Evolutionary conservation across 2,888 invertebrate species (phyloP).

Genomic region (Andrena flavipes): DNA sequence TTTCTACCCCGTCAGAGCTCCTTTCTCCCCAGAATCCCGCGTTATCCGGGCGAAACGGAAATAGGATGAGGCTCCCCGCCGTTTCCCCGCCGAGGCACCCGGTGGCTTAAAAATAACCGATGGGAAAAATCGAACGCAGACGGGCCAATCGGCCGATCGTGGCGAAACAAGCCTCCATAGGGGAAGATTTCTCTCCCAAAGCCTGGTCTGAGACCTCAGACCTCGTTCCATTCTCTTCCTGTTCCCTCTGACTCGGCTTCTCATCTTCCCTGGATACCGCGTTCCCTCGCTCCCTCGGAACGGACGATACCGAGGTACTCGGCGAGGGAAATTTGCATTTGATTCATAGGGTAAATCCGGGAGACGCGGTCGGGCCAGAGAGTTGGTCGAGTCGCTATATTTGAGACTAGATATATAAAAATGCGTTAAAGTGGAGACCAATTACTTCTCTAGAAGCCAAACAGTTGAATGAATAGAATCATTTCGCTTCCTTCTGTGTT

Average conservation of each 20-base stretch:
- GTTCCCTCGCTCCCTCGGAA: conserved; percentile 1
- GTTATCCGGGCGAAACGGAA: conserved; percentile 45
- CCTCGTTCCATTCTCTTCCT: conserved; percentile 27
- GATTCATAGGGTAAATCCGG: too few species aligned
- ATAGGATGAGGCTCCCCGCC: conserved; percentile 34
- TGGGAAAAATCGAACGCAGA: conserved; percentile 30
- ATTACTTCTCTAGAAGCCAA: too few species aligned
- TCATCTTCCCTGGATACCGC: not conserved
- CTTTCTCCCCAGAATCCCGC: not conserved
- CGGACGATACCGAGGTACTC: too few species aligned
- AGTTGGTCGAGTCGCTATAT: too few species aligned
- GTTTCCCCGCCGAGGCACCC: not conserved
- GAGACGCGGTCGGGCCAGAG: too few species aligned
- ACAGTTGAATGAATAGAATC: too few species aligned
- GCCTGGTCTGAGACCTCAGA: conserved; percentile 11
- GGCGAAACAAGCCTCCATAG: not conserved
- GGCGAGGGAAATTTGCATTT: too few species aligned
- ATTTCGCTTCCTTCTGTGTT: too few species aligned
- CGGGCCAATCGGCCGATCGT: conserved; percentile 35
- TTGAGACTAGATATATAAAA: too few species aligned
- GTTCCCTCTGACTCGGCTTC: conserved; percentile 27
- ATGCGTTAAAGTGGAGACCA: too few species aligned
- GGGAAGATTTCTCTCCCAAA: conserved; percentile 31
- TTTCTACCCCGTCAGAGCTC: not conserved
- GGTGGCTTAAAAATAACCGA: conserved; percentile 48